A percentile compares a stretch with the other conserved stretches of the same genome.
These are phyloP conservation scores for Griposia aprilina DNA, from an alignment of 2,888 invertebrate species.

Conservation along the genomic window DNA sequence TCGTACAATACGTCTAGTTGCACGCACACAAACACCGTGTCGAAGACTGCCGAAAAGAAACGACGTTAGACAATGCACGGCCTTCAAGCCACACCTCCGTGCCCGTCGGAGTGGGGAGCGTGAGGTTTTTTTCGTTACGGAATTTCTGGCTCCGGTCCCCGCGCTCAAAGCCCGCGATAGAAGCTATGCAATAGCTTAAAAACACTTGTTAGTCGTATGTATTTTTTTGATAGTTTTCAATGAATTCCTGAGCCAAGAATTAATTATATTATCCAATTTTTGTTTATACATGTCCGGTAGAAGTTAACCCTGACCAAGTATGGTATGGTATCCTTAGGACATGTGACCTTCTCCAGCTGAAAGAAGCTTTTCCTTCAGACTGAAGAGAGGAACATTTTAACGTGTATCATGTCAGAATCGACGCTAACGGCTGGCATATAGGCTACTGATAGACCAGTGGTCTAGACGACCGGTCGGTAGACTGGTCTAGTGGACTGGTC, in stretches of 20 bases:
- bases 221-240: neutral
- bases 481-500: too few species aligned
- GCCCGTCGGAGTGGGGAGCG: too few species aligned
- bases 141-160: too few species aligned
- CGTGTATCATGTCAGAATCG: constrained; percentile 45
- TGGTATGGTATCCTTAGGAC: neutral
- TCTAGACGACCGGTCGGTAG: neutral
- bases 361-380: neutral
- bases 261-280: neutral
- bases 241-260: neutral
- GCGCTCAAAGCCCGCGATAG: too few species aligned
- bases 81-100: too few species aligned
- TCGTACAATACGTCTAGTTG: too few species aligned
- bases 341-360: constrained; percentile 9
- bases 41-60: too few species aligned
- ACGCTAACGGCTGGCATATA: constrained; percentile 29
- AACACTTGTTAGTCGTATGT: too few species aligned
- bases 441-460: neutral
- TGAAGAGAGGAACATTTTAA: constrained; percentile 16
- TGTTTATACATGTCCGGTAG: neutral
- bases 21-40: too few species aligned
- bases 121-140: too few species aligned
- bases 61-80: too few species aligned
- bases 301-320: neutral
- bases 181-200: too few species aligned